phyloP scores from a whole-genome alignment of 2,113 vertebrate species.

The Psephotus haematonotus region DNA sequence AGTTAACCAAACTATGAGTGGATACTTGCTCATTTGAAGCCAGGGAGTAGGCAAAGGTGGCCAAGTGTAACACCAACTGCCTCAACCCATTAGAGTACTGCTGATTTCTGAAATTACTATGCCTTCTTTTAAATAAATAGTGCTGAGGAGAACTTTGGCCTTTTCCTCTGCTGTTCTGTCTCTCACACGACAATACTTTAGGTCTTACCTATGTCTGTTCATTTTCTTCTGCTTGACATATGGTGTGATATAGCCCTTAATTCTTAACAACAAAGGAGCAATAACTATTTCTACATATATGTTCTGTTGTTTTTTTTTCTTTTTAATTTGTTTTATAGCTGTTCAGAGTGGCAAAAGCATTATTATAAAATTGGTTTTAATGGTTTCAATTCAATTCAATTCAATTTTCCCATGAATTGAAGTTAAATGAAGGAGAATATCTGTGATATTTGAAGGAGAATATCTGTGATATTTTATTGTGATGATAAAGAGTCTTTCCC shows the following conservation, averaged over 20 bases:
- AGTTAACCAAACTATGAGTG: background rate
- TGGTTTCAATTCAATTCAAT: background rate
- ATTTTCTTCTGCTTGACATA: background rate
- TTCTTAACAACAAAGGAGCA: background rate
- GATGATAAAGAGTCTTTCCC: background rate
- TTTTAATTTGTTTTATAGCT: background rate
- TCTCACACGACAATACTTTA: background rate
- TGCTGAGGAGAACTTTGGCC: background rate
- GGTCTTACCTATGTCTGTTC: background rate
- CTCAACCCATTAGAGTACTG: background rate
- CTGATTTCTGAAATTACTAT: background rate
- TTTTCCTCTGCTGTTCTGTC: background rate
- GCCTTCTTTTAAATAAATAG: background rate
- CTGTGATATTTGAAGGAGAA: background rate
- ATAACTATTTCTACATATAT: background rate
- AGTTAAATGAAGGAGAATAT: background rate
- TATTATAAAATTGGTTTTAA: background rate
- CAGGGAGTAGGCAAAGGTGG: background rate
- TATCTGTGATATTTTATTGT: background rate
- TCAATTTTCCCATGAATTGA: background rate
- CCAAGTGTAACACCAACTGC: background rate
- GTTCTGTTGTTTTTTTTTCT: background rate
- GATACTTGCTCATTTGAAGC: background rate
- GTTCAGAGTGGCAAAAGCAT: background rate
- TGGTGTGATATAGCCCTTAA: background rate